Percentiles rank a stretch among this genome's conserved stretches.
Evolutionary conservation across 2,888 invertebrate species (phyloP).

Genomic region (Trachelus iudaicus): DNA sequence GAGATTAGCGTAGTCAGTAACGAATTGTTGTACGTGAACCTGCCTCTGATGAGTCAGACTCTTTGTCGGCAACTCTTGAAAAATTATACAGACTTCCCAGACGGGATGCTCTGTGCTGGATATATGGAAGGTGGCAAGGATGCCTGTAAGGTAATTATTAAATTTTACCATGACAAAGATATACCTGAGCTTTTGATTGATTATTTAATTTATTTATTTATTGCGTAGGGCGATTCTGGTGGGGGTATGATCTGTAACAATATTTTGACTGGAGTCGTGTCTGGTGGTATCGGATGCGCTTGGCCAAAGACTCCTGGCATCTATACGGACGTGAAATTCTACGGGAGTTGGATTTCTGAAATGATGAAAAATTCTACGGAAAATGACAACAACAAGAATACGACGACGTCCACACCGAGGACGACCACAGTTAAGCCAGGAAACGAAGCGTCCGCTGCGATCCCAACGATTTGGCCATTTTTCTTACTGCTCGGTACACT

Average conservation of each 20-base stretch:
- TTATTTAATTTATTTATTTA: neutral
- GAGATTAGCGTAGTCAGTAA: constrained; percentile 24
- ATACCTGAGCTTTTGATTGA: neutral
- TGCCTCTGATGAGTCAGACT: constrained; percentile 38
- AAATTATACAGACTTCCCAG: constrained; percentile 31
- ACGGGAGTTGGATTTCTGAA: constrained; percentile 40
- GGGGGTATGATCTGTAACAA: constrained; percentile 54
- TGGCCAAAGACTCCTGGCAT: constrained; percentile 47
- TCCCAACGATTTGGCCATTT: neutral
- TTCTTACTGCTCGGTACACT: neutral
- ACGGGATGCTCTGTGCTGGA: constrained; percentile 53
- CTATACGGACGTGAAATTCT: constrained; percentile 48
- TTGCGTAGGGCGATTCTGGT: constrained; percentile 58
- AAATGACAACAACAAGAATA: neutral
- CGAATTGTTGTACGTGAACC: constrained; percentile 47
- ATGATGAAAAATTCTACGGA: neutral
- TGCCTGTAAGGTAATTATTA: constrained; percentile 48
- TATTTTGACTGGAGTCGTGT: constrained; percentile 50
- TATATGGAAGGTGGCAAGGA: constrained; percentile 50
- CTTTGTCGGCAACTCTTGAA: constrained; percentile 39
- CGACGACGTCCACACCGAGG: neutral
- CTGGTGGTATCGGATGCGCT: constrained; percentile 55
- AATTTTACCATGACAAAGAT: neutral
- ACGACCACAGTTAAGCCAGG: neutral
- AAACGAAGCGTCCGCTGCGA: neutral